These are phyloP conservation scores for Cygnus atratus DNA, from an alignment of 2,113 vertebrate genomes.

Conservation along the genomic window DNA sequence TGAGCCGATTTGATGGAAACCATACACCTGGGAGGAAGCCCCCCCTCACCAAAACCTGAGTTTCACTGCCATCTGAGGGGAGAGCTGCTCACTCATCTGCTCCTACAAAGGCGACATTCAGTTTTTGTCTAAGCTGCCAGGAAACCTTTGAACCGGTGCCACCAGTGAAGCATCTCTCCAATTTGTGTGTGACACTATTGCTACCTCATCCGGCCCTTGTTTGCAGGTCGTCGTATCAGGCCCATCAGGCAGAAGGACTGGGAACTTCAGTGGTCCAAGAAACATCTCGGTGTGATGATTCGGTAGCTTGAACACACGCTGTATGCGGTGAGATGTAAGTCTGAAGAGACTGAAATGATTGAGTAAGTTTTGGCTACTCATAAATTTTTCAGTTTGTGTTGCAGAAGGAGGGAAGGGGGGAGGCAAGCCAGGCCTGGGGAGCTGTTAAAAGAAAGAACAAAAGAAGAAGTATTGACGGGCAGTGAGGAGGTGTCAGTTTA, in stretches of 20 bases:
- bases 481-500: neutral
- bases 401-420: neutral
- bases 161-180: neutral
- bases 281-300: neutral
- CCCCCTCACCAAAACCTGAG: neutral
- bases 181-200: neutral
- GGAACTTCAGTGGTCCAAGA: neutral
- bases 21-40: fast-evolving
- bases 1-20: neutral
- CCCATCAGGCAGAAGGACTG: neutral
- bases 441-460: neutral
- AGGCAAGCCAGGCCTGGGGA: neutral
- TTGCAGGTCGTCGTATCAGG: neutral
- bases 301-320: neutral
- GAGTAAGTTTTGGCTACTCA: neutral
- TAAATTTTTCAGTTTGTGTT: neutral
- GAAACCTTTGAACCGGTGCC: neutral
- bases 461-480: neutral
- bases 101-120: fast-evolving
- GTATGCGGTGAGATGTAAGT: fast-evolving
- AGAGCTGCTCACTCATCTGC: neutral
- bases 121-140: neutral
- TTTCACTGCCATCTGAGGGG: neutral
- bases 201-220: neutral
- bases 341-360: neutral